Conservation (phyloP, 1,140 invertebrate species). For the Cepaea nemoralis region DNA sequence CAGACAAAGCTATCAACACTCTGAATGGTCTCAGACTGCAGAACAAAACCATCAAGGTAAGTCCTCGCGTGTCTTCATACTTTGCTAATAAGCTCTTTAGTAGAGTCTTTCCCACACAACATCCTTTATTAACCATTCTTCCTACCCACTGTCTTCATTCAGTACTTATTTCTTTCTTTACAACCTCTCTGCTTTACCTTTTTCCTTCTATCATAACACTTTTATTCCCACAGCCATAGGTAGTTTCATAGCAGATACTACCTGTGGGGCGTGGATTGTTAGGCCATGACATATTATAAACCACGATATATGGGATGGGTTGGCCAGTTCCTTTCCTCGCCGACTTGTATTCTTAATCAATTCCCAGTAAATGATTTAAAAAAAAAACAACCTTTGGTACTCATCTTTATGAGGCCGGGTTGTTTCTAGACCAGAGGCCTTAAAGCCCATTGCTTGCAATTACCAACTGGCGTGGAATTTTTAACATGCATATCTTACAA, state of each 20-base stretch:
- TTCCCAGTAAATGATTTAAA: neutral
- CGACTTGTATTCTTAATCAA: neutral
- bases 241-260: no score
- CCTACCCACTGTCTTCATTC: neutral
- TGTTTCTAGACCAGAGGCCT: no score
- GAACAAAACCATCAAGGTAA: constrained; percentile 99
- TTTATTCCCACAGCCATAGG: neutral
- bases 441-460: no score
- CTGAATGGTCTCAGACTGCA: constrained; percentile 96
- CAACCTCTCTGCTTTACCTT: neutral
- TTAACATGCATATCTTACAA: no score
- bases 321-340: neutral
- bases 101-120: no score
- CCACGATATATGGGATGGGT: neutral
- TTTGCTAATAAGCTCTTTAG: no score
- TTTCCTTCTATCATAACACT: neutral
- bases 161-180: neutral
- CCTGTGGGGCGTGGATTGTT: no score
- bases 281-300: neutral
- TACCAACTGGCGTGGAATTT: no score
- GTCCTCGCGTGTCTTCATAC: no score
- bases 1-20: constrained; percentile 96
- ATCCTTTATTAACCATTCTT: no score
- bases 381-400: no score
- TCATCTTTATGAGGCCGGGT: no score